phyloP scores from a whole-genome alignment of 2,113 vertebrate genomes.

The Carettochelys insculpta region DNA sequence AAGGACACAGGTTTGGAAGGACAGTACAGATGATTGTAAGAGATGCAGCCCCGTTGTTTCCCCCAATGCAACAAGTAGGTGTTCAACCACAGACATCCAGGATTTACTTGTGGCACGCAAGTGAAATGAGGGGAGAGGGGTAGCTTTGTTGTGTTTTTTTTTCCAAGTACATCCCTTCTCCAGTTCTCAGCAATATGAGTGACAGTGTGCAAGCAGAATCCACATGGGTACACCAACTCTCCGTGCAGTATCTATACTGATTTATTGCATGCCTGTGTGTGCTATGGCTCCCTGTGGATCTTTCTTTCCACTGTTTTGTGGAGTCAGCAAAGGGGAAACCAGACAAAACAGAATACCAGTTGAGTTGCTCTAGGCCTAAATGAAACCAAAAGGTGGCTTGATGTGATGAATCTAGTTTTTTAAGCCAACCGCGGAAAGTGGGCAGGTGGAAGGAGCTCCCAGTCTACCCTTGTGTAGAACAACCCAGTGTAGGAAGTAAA shows the following conservation, averaged over 20 bases:
- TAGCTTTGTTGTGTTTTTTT: not conserved
- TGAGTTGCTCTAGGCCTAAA: not conserved
- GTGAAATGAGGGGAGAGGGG: not conserved
- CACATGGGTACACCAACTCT: not conserved
- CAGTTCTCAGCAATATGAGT: not conserved
- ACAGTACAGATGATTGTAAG: not conserved
- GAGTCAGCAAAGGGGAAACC: not conserved
- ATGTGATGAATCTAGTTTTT: not conserved
- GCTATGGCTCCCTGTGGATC: rapidly evolving
- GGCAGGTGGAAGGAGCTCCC: not conserved
- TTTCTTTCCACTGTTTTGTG: not conserved
- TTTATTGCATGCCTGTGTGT: not conserved
- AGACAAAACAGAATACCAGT: rapidly evolving
- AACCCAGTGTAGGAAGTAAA: not conserved
- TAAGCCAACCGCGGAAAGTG: rapidly evolving
- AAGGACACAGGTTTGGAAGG: not conserved
- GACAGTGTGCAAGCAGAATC: not conserved
- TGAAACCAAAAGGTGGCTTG: not conserved
- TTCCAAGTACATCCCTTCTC: not conserved
- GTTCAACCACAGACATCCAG: not conserved
- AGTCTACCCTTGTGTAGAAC: not conserved
- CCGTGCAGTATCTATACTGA: not conserved
- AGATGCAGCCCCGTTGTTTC: not conserved
- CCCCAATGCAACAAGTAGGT: not conserved
- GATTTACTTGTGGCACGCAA: not conserved